phyloP scores from a whole-genome alignment of 2,797 vertebrate species.

The Labeo calbasu region DNA sequence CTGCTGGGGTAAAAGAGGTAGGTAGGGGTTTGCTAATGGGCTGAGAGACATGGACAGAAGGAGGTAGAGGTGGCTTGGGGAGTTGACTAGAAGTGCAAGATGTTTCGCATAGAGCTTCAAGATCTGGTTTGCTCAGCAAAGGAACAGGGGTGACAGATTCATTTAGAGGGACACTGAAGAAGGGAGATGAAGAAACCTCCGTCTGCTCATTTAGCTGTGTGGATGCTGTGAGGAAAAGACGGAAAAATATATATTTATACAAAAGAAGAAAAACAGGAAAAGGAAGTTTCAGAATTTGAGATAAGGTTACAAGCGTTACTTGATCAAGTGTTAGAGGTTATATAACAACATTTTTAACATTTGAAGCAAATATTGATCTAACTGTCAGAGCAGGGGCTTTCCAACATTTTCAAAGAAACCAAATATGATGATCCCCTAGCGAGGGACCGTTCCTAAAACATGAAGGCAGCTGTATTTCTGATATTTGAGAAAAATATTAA shows the following conservation, averaged over 20 bases:
- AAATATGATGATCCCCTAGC: background rate
- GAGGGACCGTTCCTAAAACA: background rate
- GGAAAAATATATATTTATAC: background rate
- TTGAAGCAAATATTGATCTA: background rate
- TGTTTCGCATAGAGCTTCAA: conserved; percentile 80
- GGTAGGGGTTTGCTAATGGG: conserved; percentile 52
- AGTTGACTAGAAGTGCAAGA: conserved; percentile 24
- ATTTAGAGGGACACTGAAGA: conserved; percentile 33
- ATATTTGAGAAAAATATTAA: background rate
- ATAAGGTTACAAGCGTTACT: background rate
- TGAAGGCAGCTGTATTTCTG: background rate
- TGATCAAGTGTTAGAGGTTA: background rate
- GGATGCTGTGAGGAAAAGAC: conserved; percentile 28
- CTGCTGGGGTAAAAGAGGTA: conserved; percentile 26
- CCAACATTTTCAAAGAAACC: background rate
- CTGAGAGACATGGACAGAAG: conserved; percentile 44
- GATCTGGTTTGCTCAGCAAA: conserved; percentile 77
- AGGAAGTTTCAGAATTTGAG: background rate
- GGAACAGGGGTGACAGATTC: conserved; percentile 66
- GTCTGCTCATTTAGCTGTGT: conserved; percentile 25
- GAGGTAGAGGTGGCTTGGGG: conserved; percentile 47
- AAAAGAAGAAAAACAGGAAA: background rate
- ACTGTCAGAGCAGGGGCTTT: background rate
- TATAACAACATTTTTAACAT: background rate
- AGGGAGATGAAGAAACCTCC: conserved; percentile 21